A percentile compares a stretch with the other conserved stretches of the same genome.
These are phyloP conservation scores for Burhinus bistriatus DNA, from an alignment of 2,113 vertebrate genomes.

Conservation along the genomic window DNA sequence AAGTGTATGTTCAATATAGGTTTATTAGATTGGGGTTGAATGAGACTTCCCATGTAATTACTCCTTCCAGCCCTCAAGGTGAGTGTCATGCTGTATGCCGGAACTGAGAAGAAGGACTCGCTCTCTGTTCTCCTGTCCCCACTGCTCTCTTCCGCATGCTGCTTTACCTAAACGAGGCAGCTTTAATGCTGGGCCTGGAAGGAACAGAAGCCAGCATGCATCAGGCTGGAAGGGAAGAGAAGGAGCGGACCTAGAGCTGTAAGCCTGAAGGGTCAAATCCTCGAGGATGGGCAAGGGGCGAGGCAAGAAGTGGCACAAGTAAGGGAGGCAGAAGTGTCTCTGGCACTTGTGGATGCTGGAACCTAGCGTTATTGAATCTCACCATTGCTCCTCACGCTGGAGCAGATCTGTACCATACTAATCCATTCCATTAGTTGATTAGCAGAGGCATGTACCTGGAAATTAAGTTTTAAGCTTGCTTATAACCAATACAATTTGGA, in stretches of 20 bases:
- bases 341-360: neutral
- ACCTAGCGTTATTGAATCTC: neutral
- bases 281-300: neutral
- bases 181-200: neutral
- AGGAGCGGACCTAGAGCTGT: neutral
- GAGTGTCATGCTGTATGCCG: neutral
- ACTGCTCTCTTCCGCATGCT: rapidly evolving
- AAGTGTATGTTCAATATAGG: neutral
- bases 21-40: neutral
- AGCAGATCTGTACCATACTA: neutral
- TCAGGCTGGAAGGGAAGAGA: neutral
- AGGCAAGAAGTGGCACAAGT: neutral
- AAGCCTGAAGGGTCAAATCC: neutral
- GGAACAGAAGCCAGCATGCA: neutral
- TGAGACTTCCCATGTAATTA: neutral
- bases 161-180: neutral
- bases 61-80: neutral
- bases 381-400: neutral
- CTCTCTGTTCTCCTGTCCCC: neutral
- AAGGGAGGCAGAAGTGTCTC: neutral
- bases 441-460: neutral
- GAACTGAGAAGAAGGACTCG: neutral
- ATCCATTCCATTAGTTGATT: neutral
- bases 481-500: neutral
- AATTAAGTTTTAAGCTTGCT: neutral